Percentiles rank a stretch among this genome's conserved stretches.
These are phyloP conservation scores for Odontesthes bonariensis DNA, from an alignment of 2,113 vertebrate species.

Conservation along the genomic window DNA sequence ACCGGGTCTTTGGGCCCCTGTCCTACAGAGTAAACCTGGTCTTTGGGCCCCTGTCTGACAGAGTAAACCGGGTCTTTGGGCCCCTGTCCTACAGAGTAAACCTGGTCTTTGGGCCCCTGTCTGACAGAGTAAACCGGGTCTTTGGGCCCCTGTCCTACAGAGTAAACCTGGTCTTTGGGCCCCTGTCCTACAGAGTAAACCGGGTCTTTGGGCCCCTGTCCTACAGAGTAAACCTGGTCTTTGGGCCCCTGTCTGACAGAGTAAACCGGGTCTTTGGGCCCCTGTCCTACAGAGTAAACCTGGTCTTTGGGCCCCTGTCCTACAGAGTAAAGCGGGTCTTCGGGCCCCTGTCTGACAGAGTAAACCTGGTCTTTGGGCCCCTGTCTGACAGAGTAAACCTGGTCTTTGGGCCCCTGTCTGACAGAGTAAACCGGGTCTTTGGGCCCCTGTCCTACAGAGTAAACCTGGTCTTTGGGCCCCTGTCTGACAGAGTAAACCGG, in stretches of 20 bases:
- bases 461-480: not conserved
- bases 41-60: too few species aligned
- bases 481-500: not conserved
- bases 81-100: not conserved
- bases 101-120: not conserved
- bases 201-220: too few species aligned
- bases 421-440: too few species aligned
- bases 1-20: not conserved
- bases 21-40: too few species aligned
- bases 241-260: not conserved
- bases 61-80: too few species aligned
- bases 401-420: not conserved
- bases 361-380: too few species aligned
- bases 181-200: not conserved
- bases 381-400: not conserved
- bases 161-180: not conserved
- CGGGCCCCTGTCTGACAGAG: not conserved
- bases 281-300: not conserved
- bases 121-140: too few species aligned
- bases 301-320: not conserved
- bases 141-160: not conserved
- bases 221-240: not conserved
- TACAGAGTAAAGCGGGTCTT: too few species aligned
- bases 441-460: not conserved
- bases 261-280: too few species aligned